Evolutionary conservation across 1,140 invertebrate species (phyloP), one percentile per base, ranked within the genome.

Genomic region (Leptopilina boulardi): DNA sequence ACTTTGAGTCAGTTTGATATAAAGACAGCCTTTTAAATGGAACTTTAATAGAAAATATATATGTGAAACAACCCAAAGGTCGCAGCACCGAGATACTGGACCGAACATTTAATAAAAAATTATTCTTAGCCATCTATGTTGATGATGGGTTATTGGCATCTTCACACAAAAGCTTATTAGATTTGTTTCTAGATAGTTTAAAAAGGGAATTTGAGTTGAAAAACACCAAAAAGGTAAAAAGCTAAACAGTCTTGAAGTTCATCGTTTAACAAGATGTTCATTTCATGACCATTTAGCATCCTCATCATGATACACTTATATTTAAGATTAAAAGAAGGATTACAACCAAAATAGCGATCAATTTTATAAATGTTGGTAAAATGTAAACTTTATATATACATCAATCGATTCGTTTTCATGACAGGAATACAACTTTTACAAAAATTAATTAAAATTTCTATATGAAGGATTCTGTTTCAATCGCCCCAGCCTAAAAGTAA

Each of bases 11-110:
- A 86, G 54, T 77, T 87, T 11, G 87, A 88, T 76, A 78, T 88
- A 15, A 81, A 79, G 77, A 85, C 84, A 30, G 88, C 88, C 13
- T 89, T 87, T 76, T 89, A n/a, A 73, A 89, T 78, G 88, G 82
- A 34, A 42, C 13, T 3, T 59, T 71, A 21, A n/a, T 59, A 8
- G 54, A 56, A 56, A 23, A 19, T 8, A 8, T 72, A 23, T 15
- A 72, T 3, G n/a, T 15, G 34, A 13, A 10, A 3, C 15, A 41
- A 44, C 59, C 26, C 13, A 44, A 8, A 71, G 77, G 56, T 42
- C 72, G 10, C 10, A 54, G 85, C 89, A 26, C 86, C 88, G 30
- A 78, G 86, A 34, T 83, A 79, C 13, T 92, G 90, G 89, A 87
- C 90, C 78, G 78, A 87, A 30, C 80, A 73, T 34, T 83, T 85